Evolutionary conservation across 2,888 invertebrate genomes (phyloP).

Genomic region (Chloromyia formosa): DNA sequence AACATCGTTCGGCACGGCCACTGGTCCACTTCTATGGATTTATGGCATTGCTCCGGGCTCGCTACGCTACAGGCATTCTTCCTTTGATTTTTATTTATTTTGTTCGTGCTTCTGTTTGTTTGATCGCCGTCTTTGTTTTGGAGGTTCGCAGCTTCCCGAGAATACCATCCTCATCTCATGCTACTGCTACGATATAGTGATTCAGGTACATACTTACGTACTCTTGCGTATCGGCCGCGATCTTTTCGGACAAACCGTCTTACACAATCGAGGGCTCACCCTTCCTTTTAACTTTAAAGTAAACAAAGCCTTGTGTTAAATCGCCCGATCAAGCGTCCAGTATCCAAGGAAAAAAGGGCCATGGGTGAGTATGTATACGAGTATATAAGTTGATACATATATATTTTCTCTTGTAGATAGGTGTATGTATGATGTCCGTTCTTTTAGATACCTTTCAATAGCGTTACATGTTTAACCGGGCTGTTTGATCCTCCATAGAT

Average conservation of each 20-base stretch:
- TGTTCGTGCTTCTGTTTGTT: conserved; percentile 36
- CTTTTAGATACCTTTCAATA: conserved; percentile 13
- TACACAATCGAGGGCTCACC: conserved; percentile 8
- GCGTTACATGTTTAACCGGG: conserved; percentile 30
- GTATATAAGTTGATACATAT: too few species aligned
- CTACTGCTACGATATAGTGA: conserved; percentile 13
- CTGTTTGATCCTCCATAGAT: conserved; percentile 25
- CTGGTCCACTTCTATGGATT: conserved; percentile 38
- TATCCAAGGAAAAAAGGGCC: too few species aligned
- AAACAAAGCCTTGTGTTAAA: conserved; percentile 22
- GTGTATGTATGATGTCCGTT: background rate
- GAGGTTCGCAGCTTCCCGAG: background rate
- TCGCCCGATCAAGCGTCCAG: conserved; percentile 12
- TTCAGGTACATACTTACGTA: conserved; percentile 7
- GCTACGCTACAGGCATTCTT: conserved; percentile 28
- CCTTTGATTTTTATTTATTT: conserved; percentile 34
- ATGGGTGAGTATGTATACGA: too few species aligned
- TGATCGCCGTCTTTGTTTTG: conserved; percentile 17
- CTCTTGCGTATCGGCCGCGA: background rate
- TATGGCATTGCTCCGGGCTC: conserved; percentile 27
- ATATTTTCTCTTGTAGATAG: too few species aligned
- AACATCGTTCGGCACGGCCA: conserved; percentile 32
- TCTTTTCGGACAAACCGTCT: conserved; percentile 25
- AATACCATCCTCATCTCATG: background rate
- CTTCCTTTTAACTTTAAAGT: conserved; percentile 13